Evolutionary conservation across 2,888 invertebrate species (phyloP), one percentile per base, ranked within the genome.

Genomic region (Hipparchia sbordonii): DNA sequence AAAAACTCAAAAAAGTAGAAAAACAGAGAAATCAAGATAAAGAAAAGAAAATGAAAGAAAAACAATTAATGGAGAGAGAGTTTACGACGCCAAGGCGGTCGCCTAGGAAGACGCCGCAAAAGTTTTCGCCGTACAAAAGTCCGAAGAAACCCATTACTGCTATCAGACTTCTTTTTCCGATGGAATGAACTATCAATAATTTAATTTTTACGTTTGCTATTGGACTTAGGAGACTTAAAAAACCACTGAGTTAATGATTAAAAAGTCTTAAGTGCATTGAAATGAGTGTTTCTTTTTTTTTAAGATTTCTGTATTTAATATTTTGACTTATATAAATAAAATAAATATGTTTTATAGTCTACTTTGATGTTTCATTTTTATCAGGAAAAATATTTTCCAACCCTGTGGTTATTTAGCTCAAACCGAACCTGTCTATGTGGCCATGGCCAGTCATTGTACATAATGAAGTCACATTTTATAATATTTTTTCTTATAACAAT

Each of bases 161-260:
- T n/a, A 86, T 91, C 2, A 82, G 89, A 68, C 80, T 92, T 8
- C 66, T 91, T n/a, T 92, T 92, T 80, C 89, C 90, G 13, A 72
- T 80, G 61, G 77, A 84, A 69, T 79, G 81, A 77, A 87, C 8
- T 9, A 23, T 57, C 23, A 8, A 8, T 6, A 10, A n/a, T 57
- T 63, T 57, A 45, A 46, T 46, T 45, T 54, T 54, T 45, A 6
- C 48, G 13, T 48, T 5, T 60, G 48, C 48, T 56, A 13, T 56
- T 6, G 13, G 56, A 7, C 48, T 48, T 48, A 48, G 7, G 48
- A 48, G 48, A 48, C 48, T 6, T 7, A 6, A 48, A 48, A 48
- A 6, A 48, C 48, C 1, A 48, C 48, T 7, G 1, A 48, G 48
- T 48, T 4, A 39, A 4, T 39, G 39, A 39, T 39, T 39, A 39